Evolutionary conservation across 2,888 invertebrate genomes (phyloP).

Genomic region (Lasioglossum pauxillum): DNA sequence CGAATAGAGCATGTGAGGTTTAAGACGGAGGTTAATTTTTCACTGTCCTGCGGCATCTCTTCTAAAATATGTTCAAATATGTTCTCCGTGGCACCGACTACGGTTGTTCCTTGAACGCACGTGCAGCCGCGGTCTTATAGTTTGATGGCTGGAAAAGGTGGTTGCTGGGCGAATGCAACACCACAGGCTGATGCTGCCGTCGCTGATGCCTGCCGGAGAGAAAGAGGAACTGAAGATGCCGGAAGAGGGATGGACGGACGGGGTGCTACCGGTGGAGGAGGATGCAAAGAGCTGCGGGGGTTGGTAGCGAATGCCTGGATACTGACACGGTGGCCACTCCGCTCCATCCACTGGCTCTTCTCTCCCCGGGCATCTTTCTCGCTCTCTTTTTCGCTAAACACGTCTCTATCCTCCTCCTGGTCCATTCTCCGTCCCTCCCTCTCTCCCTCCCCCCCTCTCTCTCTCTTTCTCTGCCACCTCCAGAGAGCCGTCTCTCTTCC

Average conservation of each 20-base stretch:
- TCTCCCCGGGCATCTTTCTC: slow-evolving; percentile 31
- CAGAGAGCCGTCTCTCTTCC: not conserved
- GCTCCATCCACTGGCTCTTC: slow-evolving; percentile 46
- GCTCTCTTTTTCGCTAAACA: slow-evolving; percentile 2
- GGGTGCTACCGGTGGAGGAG: slow-evolving; percentile 44
- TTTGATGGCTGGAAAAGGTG: slow-evolving; percentile 52
- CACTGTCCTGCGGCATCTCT: not conserved
- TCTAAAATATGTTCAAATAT: not conserved
- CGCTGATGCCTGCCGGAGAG: slow-evolving; percentile 36
- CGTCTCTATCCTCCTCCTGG: not conserved
- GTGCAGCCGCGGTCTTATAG: slow-evolving; percentile 3
- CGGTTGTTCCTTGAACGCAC: slow-evolving; percentile 9
- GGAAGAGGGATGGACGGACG: slow-evolving; percentile 27
- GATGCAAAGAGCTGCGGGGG: slow-evolving; percentile 56
- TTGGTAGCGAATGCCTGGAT: slow-evolving; percentile 70
- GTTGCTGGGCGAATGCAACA: slow-evolving; percentile 41
- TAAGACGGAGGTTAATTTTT: not conserved
- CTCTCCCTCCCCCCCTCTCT: not conserved
- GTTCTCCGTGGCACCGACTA: not conserved
- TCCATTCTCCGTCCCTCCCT: not conserved
- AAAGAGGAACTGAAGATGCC: slow-evolving; percentile 33
- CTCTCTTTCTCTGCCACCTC: not conserved
- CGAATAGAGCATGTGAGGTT: not conserved
- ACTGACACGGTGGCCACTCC: slow-evolving; percentile 70
- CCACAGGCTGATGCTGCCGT: slow-evolving; percentile 31